A percentile compares a stretch with the other conserved stretches of the same genome.
Evolutionary conservation across 30 jellyfish, hydroid and myxozoan species (phyloP).

Genomic region (Turritopsis rubra): DNA sequence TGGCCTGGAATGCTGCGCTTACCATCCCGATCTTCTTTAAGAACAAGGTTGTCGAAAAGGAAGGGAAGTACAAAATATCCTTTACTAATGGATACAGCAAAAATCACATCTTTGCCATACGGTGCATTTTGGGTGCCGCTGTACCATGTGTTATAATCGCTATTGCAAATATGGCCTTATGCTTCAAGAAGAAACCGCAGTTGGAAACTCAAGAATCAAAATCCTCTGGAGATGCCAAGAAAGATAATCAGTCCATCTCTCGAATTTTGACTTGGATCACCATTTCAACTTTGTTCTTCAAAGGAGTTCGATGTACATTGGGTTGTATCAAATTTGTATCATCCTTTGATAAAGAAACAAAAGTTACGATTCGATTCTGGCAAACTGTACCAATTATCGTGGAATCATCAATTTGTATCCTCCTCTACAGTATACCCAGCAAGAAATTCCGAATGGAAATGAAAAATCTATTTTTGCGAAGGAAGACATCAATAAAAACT

Average conservation of each 20-base stretch:
- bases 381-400: not conserved
- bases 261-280: not conserved
- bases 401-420: not conserved
- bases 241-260: too few relatives aligned
- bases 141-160: not conserved
- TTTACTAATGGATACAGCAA: not conserved
- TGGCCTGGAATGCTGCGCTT: not conserved
- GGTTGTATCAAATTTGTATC: not conserved
- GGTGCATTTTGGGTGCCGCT: not conserved
- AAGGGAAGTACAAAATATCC: not conserved
- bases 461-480: too few relatives aligned
- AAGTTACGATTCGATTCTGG: not conserved
- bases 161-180: not conserved
- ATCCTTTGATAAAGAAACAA: not conserved
- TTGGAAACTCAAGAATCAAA: too few relatives aligned
- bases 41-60: not conserved
- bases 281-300: not conserved
- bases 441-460: not conserved
- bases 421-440: not conserved
- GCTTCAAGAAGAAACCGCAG: too few relatives aligned
- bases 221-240: not conserved
- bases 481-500: too few relatives aligned
- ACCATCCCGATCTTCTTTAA: not conserved
- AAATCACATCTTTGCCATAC: not conserved
- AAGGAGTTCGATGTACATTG: not conserved